These are phyloP conservation scores for Caradrina clavipalpis DNA, from an alignment of 2,888 invertebrate genomes.

Conservation along the genomic window DNA sequence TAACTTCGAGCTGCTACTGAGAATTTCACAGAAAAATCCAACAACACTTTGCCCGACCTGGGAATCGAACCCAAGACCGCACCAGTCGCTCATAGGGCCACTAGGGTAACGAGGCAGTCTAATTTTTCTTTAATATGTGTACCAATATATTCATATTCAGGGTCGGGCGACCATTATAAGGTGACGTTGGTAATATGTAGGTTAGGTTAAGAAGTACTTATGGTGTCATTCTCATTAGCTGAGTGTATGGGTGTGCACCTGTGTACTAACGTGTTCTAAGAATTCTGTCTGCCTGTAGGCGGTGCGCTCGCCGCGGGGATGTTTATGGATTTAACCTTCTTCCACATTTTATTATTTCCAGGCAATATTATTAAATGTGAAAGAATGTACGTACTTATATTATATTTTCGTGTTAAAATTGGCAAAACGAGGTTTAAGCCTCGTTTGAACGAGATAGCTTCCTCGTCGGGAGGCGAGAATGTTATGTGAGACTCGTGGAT, in stretches of 20 bases:
- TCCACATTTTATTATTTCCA: conserved; percentile 11
- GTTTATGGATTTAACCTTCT: conserved; percentile 21
- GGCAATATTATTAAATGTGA: not conserved
- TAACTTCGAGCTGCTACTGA: no score
- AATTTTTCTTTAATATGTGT: no score
- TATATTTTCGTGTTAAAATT: conserved; percentile 4
- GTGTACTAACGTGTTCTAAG: conserved; percentile 26
- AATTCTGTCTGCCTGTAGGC: conserved; percentile 12
- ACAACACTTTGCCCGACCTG: no score
- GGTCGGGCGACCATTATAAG: not conserved
- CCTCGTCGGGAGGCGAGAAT: not conserved
- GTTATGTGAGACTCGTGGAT: no score
- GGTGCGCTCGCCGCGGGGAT: not conserved
- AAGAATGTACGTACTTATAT: no score
- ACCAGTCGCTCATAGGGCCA: no score
- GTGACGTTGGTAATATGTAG: not conserved
- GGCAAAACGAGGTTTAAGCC: not conserved
- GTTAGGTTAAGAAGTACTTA: not conserved
- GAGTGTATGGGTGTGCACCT: conserved; percentile 35
- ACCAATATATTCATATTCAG: conserved; percentile 6
- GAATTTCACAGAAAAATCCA: no score
- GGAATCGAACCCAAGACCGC: no score
- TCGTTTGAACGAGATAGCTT: not conserved
- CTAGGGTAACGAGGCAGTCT: no score
- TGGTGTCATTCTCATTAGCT: conserved; percentile 22